phyloP scores from a whole-genome alignment of 2,888 invertebrate genomes.

The Frankliniella intonsa region DNA sequence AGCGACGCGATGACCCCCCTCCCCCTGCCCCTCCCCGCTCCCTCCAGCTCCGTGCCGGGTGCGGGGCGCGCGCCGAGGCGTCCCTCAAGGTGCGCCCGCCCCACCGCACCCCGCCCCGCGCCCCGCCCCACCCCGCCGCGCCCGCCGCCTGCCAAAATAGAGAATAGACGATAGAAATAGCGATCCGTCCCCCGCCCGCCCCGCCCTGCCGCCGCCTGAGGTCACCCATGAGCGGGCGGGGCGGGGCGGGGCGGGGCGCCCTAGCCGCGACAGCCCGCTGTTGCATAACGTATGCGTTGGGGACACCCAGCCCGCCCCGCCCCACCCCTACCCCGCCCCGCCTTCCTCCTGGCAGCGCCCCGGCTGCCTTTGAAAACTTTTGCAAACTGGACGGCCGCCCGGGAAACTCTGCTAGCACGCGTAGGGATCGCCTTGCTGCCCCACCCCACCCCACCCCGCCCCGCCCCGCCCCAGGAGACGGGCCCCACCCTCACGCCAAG shows the following conservation, averaged over 20 bases:
- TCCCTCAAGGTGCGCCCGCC: no score
- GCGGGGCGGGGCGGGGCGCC: background rate
- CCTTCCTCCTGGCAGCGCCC: background rate
- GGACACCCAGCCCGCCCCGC: background rate
- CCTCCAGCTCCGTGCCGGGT: no score
- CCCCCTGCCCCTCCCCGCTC: no score
- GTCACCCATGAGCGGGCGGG: background rate
- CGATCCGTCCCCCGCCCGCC: background rate
- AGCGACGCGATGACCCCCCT: no score
- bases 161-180: background rate
- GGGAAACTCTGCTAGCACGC: background rate
- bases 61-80: no score
- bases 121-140: background rate
- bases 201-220: background rate
- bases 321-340: background rate
- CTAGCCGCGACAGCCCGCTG: background rate
- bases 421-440: background rate
- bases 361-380: constrained; percentile 15
- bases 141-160: background rate
- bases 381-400: background rate
- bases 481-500: background rate
- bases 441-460: no score
- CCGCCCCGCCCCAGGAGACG: background rate
- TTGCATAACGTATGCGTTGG: constrained; percentile 18
- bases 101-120: no score